Conservation (phyloP, 2,888 invertebrate species). For the Sinopyrophorus schimmeli region DNA sequence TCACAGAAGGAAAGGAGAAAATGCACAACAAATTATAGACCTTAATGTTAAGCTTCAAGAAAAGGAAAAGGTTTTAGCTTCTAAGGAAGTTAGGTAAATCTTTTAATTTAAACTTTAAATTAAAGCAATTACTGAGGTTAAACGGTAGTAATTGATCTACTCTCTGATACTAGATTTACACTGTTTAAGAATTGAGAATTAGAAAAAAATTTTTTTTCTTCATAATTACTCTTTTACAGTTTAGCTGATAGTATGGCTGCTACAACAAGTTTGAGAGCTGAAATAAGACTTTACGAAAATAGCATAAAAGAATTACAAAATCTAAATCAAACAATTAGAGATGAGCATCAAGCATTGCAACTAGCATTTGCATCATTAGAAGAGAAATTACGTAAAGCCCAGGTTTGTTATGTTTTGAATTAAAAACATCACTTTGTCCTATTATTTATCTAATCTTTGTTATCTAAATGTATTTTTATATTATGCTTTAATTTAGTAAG, state of each 20-base stretch:
- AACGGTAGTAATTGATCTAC: neutral
- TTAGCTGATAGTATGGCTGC: constrained; percentile 69
- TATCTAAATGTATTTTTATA: too few species aligned
- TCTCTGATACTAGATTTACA: neutral
- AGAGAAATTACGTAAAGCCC: constrained; percentile 81
- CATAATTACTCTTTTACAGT: constrained; percentile 34
- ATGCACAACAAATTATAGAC: constrained; percentile 91
- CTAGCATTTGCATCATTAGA: constrained; percentile 88
- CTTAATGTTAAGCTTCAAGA: constrained; percentile 84
- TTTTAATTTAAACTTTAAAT: too few species aligned
- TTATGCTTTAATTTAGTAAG: too few species aligned
- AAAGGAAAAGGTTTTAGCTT: constrained; percentile 73
- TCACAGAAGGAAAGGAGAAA: constrained; percentile 88
- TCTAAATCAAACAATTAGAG: constrained; percentile 84
- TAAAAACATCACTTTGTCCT: neutral
- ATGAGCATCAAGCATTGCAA: constrained; percentile 94
- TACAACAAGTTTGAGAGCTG: constrained; percentile 70
- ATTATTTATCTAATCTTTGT: too few species aligned
- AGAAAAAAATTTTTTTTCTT: neutral
- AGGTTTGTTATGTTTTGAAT: constrained; percentile 61
- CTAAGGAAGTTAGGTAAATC: constrained; percentile 72
- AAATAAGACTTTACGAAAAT: constrained; percentile 72
- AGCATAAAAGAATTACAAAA: constrained; percentile 77
- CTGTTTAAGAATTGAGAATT: neutral
- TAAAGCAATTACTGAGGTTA: neutral